A percentile compares a stretch with the other conserved stretches of the same genome.
Evolutionary conservation across 2,888 invertebrate genomes (phyloP).

Genomic region (Dryobotodes eremita): DNA sequence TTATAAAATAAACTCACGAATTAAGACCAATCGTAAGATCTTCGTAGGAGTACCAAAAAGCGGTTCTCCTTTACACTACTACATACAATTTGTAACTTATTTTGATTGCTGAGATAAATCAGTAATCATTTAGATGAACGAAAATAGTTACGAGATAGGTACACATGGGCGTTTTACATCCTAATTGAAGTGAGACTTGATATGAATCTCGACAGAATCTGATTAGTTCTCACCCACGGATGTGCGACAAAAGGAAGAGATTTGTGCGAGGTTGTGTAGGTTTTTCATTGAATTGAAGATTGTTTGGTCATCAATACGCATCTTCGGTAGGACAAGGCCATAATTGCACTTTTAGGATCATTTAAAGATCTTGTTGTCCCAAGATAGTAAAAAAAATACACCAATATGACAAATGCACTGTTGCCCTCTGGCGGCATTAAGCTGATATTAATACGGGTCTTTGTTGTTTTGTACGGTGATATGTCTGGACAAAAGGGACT

Average conservation of each 20-base stretch:
- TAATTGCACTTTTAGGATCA: too few species aligned
- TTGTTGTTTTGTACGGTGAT: too few species aligned
- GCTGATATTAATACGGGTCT: too few species aligned
- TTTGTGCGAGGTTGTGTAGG: conserved; percentile 28
- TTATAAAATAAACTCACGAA: background rate
- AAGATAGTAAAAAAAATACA: too few species aligned
- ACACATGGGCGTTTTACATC: conserved; percentile 32
- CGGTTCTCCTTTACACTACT: background rate
- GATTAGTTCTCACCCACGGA: conserved; percentile 51
- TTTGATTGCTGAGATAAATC: conserved; percentile 39
- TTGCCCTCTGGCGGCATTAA: too few species aligned
- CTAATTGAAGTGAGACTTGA: conserved; percentile 57
- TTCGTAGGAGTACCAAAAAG: conserved; percentile 6
- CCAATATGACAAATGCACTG: too few species aligned
- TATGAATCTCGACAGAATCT: conserved; percentile 50
- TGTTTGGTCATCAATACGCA: background rate
- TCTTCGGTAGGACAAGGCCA: too few species aligned
- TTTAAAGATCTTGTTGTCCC: too few species aligned
- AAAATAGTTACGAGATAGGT: conserved; percentile 24
- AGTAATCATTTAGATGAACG: conserved; percentile 27
- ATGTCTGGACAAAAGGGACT: too few species aligned
- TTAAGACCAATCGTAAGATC: conserved; percentile 14
- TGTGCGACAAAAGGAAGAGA: conserved; percentile 16
- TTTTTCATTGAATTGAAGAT: conserved; percentile 21
- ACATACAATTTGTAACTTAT: conserved; percentile 45